These are phyloP conservation scores for Odontamblyopus lacepedii DNA, from an alignment of 2,797 vertebrate species.

Conservation along the genomic window DNA sequence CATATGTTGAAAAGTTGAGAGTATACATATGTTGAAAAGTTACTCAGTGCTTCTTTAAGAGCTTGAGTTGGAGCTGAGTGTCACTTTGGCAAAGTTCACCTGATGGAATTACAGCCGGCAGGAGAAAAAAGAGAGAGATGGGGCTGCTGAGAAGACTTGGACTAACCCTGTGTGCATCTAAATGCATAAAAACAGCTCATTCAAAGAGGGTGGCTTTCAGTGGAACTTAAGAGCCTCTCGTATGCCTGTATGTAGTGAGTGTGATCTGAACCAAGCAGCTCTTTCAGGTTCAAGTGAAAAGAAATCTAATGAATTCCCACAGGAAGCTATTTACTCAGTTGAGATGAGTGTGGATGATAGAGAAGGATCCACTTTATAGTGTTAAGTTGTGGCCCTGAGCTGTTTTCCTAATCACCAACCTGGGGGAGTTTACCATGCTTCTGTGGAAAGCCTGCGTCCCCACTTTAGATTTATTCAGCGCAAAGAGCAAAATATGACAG, in stretches of 20 bases:
- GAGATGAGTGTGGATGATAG: slow-evolving; percentile 64
- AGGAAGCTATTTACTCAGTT: slow-evolving; percentile 63
- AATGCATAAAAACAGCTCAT: slow-evolving; percentile 45
- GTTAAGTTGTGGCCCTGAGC: slow-evolving; percentile 63
- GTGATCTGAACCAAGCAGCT: slow-evolving; percentile 58
- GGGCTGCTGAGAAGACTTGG: slow-evolving; percentile 24
- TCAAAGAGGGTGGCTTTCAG: slow-evolving; percentile 53
- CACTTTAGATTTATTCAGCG: slow-evolving; percentile 49
- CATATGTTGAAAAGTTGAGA: not conserved
- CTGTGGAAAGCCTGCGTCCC: slow-evolving; percentile 37
- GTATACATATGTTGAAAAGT: not conserved
- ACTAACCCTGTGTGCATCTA: slow-evolving; percentile 47
- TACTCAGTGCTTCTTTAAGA: slow-evolving; percentile 38
- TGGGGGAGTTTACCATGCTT: slow-evolving; percentile 48
- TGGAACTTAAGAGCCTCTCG: slow-evolving; percentile 49
- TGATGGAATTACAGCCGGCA: slow-evolving; percentile 42
- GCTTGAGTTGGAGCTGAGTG: slow-evolving; percentile 69
- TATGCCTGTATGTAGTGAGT: slow-evolving; percentile 52
- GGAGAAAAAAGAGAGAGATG: slow-evolving; percentile 44
- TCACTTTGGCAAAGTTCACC: slow-evolving; percentile 61
- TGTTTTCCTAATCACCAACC: slow-evolving; percentile 62
- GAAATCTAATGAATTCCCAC: slow-evolving; percentile 70
- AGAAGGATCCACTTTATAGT: slow-evolving; percentile 63
- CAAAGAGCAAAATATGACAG: slow-evolving; percentile 62
- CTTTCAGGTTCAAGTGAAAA: slow-evolving; percentile 67